phyloP scores from a whole-genome alignment of 2,797 vertebrate species.

The Lithobates sylvaticus region DNA sequence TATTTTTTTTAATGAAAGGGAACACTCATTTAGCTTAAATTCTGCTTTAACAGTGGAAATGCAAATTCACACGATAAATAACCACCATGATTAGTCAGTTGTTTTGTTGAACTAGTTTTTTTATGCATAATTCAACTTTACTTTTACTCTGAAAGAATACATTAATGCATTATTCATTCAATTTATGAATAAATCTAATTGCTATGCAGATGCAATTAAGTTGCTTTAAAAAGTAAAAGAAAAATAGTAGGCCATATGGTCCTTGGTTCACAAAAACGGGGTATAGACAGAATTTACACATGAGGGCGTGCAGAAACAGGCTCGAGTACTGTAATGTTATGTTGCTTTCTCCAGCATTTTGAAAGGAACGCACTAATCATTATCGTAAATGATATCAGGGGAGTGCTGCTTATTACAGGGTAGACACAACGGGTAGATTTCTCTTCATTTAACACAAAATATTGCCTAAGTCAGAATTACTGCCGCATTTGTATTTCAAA shows the following conservation, averaged over 20 bases:
- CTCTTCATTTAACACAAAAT: not conserved
- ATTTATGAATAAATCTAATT: slow-evolving; percentile 73
- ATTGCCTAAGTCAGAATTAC: not conserved
- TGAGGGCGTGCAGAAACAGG: slow-evolving; percentile 63
- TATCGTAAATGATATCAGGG: slow-evolving; percentile 11
- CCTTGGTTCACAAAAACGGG: slow-evolving; percentile 69
- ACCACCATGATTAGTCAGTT: slow-evolving; percentile 59
- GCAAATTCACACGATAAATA: slow-evolving; percentile 59
- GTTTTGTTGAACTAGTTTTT: slow-evolving; percentile 60
- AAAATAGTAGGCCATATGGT: slow-evolving; percentile 73
- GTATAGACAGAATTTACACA: slow-evolving; percentile 68
- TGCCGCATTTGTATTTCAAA: not conserved
- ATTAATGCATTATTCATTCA: slow-evolving; percentile 65
- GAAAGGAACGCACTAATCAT: not conserved
- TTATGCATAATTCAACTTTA: slow-evolving; percentile 60
- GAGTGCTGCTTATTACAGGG: not conserved
- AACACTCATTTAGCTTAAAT: slow-evolving; percentile 18
- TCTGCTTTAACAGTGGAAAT: slow-evolving; percentile 24
- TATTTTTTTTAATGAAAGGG: not conserved
- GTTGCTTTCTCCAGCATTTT: not conserved
- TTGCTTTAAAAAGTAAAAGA: slow-evolving; percentile 73
- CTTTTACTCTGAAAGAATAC: slow-evolving; percentile 65
- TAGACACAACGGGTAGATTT: not conserved
- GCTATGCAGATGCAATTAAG: slow-evolving; percentile 71
- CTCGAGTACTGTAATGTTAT: not conserved